Percentiles rank a stretch among this genome's conserved stretches.
phyloP scores from a whole-genome alignment of 2,113 vertebrate genomes.

The Oceanodroma tethys region DNA sequence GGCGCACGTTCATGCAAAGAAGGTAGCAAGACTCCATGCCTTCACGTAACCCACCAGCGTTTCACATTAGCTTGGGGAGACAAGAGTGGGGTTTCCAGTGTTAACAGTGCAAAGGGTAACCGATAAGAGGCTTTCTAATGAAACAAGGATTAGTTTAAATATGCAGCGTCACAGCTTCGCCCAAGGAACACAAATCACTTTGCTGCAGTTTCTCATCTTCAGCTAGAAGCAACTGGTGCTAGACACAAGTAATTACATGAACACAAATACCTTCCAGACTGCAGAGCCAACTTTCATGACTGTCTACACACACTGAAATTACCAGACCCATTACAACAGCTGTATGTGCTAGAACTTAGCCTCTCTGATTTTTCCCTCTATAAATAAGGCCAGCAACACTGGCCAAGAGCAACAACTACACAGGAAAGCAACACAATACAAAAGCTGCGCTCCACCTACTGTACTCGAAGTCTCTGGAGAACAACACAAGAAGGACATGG shows the following conservation, averaged over 20 bases:
- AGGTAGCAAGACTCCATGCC: background rate
- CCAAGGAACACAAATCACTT: background rate
- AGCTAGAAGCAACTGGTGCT: background rate
- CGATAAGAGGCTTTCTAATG: background rate
- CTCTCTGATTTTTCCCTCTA: background rate
- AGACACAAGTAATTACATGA: background rate
- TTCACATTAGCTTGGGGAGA: background rate
- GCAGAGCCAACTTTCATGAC: background rate
- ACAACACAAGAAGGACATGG: background rate
- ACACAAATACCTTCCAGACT: background rate
- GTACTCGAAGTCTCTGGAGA: constrained; percentile 49
- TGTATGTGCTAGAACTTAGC: background rate
- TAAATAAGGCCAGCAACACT: constrained; percentile 16
- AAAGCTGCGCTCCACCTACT: constrained; percentile 71
- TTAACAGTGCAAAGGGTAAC: background rate
- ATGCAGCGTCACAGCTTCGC: background rate
- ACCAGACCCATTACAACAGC: background rate
- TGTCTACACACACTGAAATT: background rate
- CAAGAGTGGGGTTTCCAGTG: background rate
- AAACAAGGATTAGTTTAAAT: background rate
- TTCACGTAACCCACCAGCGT: background rate
- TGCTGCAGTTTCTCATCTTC: background rate
- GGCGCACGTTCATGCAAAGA: background rate
- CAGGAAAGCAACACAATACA: constrained; percentile 77
- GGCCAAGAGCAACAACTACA: constrained; percentile 61